These are phyloP conservation scores for Drosophila recens DNA, from an alignment of 2,888 invertebrate genomes.

Conservation along the genomic window DNA sequence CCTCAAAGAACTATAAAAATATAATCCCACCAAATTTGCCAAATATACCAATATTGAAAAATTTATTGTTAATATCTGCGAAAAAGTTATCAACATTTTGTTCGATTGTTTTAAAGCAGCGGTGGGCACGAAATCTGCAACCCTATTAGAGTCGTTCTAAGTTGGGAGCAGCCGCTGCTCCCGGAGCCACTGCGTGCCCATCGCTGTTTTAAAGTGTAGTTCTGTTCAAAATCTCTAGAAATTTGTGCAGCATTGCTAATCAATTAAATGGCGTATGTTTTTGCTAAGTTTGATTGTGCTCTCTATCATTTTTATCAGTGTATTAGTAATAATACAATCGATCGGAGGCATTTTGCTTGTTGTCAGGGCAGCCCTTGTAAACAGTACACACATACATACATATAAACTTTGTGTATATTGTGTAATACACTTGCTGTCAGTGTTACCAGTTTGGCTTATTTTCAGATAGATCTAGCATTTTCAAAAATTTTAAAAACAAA, in stretches of 20 bases:
- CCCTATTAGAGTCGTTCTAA: too few species aligned
- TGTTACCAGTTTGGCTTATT: neutral
- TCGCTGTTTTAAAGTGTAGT: too few species aligned
- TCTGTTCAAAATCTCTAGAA: too few species aligned
- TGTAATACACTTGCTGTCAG: neutral
- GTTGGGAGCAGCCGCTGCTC: too few species aligned
- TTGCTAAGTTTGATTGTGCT: neutral
- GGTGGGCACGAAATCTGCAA: too few species aligned
- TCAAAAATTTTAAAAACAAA: too few species aligned
- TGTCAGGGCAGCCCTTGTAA: slow-evolving; percentile 43
- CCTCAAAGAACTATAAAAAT: neutral
- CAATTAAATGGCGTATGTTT: neutral
- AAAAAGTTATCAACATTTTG: too few species aligned
- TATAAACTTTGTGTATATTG: slow-evolving; percentile 1
- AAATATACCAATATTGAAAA: too few species aligned
- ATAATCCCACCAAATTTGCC: neutral
- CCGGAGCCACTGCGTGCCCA: too few species aligned
- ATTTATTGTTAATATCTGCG: too few species aligned
- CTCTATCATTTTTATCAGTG: neutral
- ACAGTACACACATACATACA: slow-evolving; percentile 7
- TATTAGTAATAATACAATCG: slow-evolving; percentile 42
- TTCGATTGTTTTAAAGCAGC: too few species aligned
- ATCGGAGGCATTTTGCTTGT: slow-evolving; percentile 52
- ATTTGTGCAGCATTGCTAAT: neutral
- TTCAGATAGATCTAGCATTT: neutral